phyloP scores from a whole-genome alignment of 1,140 invertebrate species.

The Drosophila bifasciata region DNA sequence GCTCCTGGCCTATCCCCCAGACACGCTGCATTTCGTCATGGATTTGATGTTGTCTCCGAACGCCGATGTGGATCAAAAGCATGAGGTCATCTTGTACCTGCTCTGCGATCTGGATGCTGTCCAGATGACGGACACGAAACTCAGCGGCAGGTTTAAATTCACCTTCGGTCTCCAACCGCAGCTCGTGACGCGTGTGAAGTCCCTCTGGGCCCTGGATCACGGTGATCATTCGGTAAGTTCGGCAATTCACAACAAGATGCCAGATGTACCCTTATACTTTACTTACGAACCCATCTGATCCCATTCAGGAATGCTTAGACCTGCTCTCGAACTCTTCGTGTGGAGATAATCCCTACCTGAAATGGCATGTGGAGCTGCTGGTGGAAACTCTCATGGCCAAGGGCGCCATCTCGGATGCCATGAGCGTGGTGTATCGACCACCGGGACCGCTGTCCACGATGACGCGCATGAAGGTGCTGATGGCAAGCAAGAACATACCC shows the following conservation, averaged over 20 bases:
- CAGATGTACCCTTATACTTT: too few species aligned
- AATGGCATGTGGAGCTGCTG: constrained; percentile 84
- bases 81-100: constrained; percentile 91
- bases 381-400: constrained; percentile 53
- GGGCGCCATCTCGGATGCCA: constrained; percentile 40
- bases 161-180: constrained; percentile 86
- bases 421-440: constrained; percentile 49
- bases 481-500: constrained; percentile 63
- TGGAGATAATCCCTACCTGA: constrained; percentile 77
- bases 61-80: constrained; percentile 88
- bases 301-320: constrained; percentile 85
- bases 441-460: constrained; percentile 31
- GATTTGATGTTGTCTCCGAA: constrained; percentile 89
- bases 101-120: constrained; percentile 90
- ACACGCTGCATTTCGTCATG: constrained; percentile 90
- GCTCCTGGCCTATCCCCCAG: constrained; percentile 89
- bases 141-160: constrained; percentile 89
- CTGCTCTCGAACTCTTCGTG: constrained; percentile 83
- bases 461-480: constrained; percentile 55
- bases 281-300: too few species aligned
- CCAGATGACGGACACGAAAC: constrained; percentile 85
- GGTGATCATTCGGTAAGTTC: constrained; percentile 88
- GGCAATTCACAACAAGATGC: too few species aligned
- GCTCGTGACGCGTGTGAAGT: constrained; percentile 90
- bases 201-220: constrained; percentile 94